These are phyloP conservation scores for Dipus sagitta DNA, from an alignment of 2,797 vertebrate genomes.

Conservation along the genomic window DNA sequence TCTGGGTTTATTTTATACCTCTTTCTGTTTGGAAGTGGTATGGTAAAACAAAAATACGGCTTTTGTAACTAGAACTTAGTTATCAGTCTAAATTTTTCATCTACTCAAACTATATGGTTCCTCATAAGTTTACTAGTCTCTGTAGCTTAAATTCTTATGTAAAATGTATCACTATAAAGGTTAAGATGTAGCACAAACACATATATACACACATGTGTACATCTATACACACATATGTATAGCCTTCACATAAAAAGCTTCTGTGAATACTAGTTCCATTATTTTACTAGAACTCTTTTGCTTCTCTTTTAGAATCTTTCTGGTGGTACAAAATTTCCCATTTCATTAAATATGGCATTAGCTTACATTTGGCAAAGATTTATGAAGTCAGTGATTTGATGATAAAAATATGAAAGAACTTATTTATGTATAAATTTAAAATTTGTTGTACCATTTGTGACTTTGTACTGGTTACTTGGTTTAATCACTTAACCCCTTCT, in stretches of 20 bases:
- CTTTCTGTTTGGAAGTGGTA: conserved; percentile 1
- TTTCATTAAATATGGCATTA: conserved; percentile 49
- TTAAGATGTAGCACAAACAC: not conserved
- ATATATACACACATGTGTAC: not conserved
- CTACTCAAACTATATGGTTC: not conserved
- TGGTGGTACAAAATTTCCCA: conserved; percentile 41
- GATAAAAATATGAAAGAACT: not conserved
- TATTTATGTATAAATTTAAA: conserved; percentile 22
- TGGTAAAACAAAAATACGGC: not conserved
- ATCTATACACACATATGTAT: not conserved
- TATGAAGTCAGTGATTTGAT: conserved; percentile 7
- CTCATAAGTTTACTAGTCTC: conserved; percentile 14
- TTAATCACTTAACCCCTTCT: not conserved
- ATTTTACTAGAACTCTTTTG: conserved; percentile 35
- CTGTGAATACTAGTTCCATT: conserved; percentile 13
- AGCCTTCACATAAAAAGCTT: conserved; percentile 12
- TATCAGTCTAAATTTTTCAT: conserved; percentile 38
- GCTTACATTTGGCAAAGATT: conserved; percentile 57
- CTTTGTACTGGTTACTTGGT: not conserved
- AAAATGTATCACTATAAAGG: conserved; percentile 3
- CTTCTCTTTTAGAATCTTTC: conserved; percentile 52
- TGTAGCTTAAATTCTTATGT: conserved; percentile 24
- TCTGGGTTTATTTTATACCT: not conserved
- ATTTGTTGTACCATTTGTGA: conserved; percentile 30
- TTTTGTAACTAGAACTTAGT: conserved; percentile 33